phyloP scores from a whole-genome alignment of 2,888 invertebrate species.

The Meloe dianella region DNA sequence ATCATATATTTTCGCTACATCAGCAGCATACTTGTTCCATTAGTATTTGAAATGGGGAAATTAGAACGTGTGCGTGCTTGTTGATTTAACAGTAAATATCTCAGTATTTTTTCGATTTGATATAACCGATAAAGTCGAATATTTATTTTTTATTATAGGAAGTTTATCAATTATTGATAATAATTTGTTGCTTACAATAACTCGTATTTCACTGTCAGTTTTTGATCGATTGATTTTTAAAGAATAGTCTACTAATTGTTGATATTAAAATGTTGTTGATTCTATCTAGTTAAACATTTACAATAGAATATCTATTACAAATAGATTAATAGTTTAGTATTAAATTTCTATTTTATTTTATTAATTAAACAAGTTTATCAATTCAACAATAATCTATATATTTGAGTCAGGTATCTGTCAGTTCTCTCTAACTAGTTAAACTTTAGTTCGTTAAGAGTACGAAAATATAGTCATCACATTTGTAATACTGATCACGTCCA shows the following conservation, averaged over 20 bases:
- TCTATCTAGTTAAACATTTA: not conserved
- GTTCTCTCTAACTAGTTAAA: constrained; percentile 3
- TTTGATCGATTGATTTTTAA: not conserved
- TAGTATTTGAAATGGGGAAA: no score
- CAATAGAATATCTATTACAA: not conserved
- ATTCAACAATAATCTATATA: not conserved
- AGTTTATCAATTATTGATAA: not conserved
- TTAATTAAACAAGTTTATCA: constrained; percentile 5
- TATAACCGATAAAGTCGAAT: not conserved
- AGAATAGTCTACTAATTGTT: not conserved
- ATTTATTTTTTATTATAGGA: not conserved
- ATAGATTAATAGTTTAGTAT: not conserved
- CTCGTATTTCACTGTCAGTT: constrained; percentile 3
- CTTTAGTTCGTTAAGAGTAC: constrained; percentile 3
- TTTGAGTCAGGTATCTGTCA: not conserved
- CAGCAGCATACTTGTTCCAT: no score
- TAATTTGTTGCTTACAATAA: not conserved
- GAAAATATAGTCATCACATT: constrained; percentile 5
- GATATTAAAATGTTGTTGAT: not conserved
- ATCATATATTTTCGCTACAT: no score
- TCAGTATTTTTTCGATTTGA: no score
- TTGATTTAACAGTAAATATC: no score
- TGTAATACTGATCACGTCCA: not conserved
- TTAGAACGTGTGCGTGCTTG: no score
- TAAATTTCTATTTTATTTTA: not conserved